Evolutionary conservation across 2,888 invertebrate species (phyloP), one percentile per base, ranked within the genome.

Genomic region (Andrena camellia): DNA sequence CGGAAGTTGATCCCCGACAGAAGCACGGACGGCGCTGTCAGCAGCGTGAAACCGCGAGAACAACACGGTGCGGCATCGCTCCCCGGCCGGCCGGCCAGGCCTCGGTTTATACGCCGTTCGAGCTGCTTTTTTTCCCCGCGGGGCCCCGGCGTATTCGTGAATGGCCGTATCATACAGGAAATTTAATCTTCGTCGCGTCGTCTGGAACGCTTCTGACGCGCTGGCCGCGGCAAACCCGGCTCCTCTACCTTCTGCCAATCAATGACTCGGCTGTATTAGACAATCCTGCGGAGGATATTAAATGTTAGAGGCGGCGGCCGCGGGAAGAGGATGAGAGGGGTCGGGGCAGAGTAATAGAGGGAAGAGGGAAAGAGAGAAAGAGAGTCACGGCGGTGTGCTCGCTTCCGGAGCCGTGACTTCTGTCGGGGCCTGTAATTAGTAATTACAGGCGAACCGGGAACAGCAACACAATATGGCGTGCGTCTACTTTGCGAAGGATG

Each of bases 321-420:
- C n/a, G 13, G 8, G 20, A n/a, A 1, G 13, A 8, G 59, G 13
- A 17, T 42, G 2, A 54, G 8, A 10, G 8, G 64, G 23, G 23
- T 5, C 0, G 17, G 1, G 52, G 7, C 35, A 17, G 31, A 26
- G 29, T 7, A 6, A 29, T 23, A 29, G 13, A 33, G 57, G 13
- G 6, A 33, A 5, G 29, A 35, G 23, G 26, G 23, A 31, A 8
- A 20, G 67, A 31, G 52, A 7, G 20, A 42, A 29, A 60, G 42
- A 64, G 80, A 76, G 68, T 57, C 69, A 59, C 60, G 69, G 66
- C 75, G 62, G 70, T 42, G 31, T 17, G 59, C 69, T 81, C 83
- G 80, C 90, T 91, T 91, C 91, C 90, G 89, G 86, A 89, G 87
- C 86, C 90, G 88, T 89, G 91, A 90, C 89, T 90, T 87, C 86